Percentiles rank a stretch among this genome's conserved stretches.
Evolutionary conservation across 2,888 invertebrate genomes (phyloP).

Genomic region (Luffia ferchaultella): DNA sequence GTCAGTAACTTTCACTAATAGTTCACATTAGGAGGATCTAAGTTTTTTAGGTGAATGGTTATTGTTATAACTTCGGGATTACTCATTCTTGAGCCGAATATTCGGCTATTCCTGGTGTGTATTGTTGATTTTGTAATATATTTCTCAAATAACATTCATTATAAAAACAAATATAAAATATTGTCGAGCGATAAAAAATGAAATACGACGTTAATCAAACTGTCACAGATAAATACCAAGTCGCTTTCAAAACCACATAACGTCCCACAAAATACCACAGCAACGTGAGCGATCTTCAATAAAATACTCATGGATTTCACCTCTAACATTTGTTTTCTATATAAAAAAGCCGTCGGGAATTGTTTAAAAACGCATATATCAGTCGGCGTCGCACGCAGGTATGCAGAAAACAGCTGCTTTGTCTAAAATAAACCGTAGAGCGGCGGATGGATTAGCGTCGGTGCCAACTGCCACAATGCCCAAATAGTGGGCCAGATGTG

Average conservation of each 20-base stretch:
- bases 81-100: not conserved
- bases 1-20: not conserved
- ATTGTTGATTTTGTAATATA: no score
- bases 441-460: conserved; percentile 6
- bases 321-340: not conserved
- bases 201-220: no score
- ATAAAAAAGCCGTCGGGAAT: not conserved
- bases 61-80: not conserved
- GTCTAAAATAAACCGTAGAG: conserved; percentile 7
- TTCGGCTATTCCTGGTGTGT: no score
- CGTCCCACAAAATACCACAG: no score
- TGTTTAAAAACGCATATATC: conserved; percentile 1
- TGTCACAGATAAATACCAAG: no score
- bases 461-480: conserved; percentile 1
- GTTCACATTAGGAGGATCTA: not conserved
- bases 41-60: not conserved
- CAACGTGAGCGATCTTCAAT: not conserved
- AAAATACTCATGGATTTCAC: not conserved
- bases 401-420: conserved; percentile 8
- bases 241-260: no score
- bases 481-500: not conserved
- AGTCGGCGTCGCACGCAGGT: conserved; percentile 3
- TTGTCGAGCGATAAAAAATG: no score
- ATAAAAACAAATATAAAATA: no score
- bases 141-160: no score